Conservation (phyloP, 2,113 vertebrate genomes). For the Panthera leo region DNA sequence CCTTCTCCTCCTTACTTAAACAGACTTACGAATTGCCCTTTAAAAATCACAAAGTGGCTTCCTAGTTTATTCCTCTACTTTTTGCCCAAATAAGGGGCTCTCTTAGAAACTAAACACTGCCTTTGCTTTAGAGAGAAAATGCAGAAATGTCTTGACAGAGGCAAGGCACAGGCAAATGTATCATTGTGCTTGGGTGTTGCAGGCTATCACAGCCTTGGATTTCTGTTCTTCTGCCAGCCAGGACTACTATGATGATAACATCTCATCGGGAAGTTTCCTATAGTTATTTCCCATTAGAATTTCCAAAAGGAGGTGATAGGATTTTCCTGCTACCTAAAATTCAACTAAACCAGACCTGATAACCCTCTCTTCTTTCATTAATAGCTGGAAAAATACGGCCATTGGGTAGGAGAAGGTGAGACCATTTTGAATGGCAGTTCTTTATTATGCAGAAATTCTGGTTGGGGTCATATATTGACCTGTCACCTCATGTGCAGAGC, state of each 20-base stretch:
- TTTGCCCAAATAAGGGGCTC: not conserved
- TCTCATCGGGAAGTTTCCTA: constrained; percentile 1
- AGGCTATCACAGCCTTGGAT: not conserved
- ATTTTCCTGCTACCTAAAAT: not conserved
- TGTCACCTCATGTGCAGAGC: not conserved
- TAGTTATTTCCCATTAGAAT: not conserved
- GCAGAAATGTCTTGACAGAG: not conserved
- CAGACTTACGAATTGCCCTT: not conserved
- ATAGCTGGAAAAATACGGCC: not conserved
- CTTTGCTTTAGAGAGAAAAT: constrained; percentile 14
- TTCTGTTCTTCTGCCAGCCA: not conserved
- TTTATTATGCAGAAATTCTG: not conserved
- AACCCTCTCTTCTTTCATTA: not conserved
- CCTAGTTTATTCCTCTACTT: not conserved
- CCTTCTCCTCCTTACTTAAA: not conserved
- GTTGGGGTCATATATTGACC: not conserved
- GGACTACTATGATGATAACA: not conserved
- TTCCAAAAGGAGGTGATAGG: constrained; percentile 29
- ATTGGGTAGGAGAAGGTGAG: not conserved
- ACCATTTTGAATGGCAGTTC: not conserved
- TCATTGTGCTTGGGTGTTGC: not conserved
- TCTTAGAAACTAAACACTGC: not conserved
- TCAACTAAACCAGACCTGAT: not conserved
- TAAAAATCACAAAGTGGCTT: not conserved
- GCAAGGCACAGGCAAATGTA: not conserved